Percentiles rank a stretch among this genome's conserved stretches.
Evolutionary conservation across 2,888 invertebrate genomes (phyloP).

Genomic region (Aelia acuminata): DNA sequence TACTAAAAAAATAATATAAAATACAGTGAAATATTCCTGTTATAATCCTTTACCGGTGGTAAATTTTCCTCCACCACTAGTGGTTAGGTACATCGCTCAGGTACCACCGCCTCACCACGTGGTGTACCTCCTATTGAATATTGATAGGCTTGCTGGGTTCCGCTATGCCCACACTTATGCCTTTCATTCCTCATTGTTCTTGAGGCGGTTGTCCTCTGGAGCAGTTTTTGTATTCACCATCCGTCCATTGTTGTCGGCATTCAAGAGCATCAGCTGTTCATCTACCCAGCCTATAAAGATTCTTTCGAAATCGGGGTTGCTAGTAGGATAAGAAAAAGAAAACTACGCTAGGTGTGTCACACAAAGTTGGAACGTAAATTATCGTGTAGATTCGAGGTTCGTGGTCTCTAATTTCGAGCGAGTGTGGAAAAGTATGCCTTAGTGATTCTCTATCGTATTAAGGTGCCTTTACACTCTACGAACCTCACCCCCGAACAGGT

Average conservation of each 20-base stretch:
- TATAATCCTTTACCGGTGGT: neutral
- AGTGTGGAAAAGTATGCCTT: too few species aligned
- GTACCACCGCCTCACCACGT: neutral
- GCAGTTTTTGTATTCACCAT: slow-evolving; percentile 39
- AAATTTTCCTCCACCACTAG: neutral
- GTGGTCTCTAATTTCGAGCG: too few species aligned
- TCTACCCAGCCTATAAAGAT: neutral
- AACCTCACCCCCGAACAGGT: too few species aligned
- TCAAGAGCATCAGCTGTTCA: slow-evolving; percentile 23
- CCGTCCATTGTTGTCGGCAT: slow-evolving; percentile 42
- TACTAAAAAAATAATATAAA: too few species aligned
- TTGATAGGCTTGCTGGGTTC: slow-evolving; percentile 20
- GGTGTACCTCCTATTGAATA: slow-evolving; percentile 44
- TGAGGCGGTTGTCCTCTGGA: slow-evolving; percentile 31
- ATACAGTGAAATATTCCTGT: neutral
- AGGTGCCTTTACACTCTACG: too few species aligned
- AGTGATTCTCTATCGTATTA: too few species aligned
- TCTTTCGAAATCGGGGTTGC: slow-evolving; percentile 8
- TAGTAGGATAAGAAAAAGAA: neutral
- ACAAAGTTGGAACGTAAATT: too few species aligned
- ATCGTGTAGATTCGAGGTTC: too few species aligned
- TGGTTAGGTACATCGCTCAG: slow-evolving; percentile 16
- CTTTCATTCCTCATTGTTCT: slow-evolving; percentile 46
- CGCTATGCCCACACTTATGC: slow-evolving; percentile 44
- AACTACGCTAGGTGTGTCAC: neutral